phyloP scores from a whole-genome alignment of 2,113 vertebrate genomes.

The Egretta garzetta region DNA sequence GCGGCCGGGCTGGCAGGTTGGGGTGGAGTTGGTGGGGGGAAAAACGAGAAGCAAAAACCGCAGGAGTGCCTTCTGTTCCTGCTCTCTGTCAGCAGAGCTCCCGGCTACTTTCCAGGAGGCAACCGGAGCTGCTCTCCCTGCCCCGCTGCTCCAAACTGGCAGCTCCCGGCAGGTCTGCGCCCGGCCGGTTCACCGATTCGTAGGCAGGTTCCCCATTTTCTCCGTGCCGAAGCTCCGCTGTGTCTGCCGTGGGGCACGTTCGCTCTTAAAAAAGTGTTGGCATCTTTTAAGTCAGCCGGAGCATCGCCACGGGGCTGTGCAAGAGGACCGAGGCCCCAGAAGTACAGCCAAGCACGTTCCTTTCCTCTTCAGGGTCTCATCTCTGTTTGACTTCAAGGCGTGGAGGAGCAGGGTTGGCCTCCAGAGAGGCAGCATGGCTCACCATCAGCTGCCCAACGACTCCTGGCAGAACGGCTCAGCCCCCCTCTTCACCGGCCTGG shows the following conservation, averaged over 20 bases:
- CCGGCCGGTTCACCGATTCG: background rate
- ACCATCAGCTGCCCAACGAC: background rate
- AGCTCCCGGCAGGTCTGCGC: background rate
- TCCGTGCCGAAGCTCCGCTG: fast-evolving
- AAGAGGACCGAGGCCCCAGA: background rate
- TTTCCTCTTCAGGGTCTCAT: background rate
- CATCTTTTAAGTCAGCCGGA: too few relatives aligned
- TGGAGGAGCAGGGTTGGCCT: fast-evolving
- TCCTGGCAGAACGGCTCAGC: constrained; percentile 46
- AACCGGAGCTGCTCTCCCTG: fast-evolving
- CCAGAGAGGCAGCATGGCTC: background rate
- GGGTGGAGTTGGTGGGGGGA: background rate
- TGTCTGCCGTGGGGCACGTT: background rate
- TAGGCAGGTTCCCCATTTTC: background rate
- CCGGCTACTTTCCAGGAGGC: fast-evolving
- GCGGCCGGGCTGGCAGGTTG: fast-evolving
- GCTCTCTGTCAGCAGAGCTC: fast-evolving
- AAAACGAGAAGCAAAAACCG: background rate
- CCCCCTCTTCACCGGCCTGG: constrained; percentile 78
- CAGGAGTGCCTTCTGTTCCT: too few relatives aligned
- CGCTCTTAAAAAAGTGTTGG: background rate
- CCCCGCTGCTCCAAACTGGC: background rate
- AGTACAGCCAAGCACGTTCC: fast-evolving
- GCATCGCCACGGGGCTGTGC: background rate
- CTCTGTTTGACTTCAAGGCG: background rate